Percentiles rank a stretch among this genome's conserved stretches.
Evolutionary conservation across 2,113 vertebrate genomes (phyloP).

Genomic region (Pachyramphus minor): DNA sequence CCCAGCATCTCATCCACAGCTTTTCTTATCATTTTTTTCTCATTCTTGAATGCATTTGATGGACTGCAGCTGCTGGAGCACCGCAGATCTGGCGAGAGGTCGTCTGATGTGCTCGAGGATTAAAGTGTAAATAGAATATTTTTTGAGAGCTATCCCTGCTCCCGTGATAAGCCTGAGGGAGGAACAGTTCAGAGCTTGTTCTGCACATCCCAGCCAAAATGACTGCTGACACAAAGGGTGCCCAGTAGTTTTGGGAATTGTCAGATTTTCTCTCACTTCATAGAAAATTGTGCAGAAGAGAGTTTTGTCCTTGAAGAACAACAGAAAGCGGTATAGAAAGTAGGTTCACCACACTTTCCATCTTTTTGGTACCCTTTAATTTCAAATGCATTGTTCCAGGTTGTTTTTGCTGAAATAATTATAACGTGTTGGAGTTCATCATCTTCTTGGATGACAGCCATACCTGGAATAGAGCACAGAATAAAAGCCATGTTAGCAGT

Average conservation of each 20-base stretch:
- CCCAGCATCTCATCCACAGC: not conserved
- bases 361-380: not conserved
- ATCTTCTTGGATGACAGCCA: not conserved
- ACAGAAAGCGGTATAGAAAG: not conserved
- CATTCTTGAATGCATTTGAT: not conserved
- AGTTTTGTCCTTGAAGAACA: not conserved
- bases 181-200: not conserved
- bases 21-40: not conserved
- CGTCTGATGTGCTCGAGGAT: not conserved
- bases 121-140: not conserved
- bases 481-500: not conserved
- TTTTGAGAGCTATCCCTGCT: not conserved
- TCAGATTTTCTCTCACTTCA: not conserved
- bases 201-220: not conserved
- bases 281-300: not conserved
- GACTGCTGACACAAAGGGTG: not conserved
- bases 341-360: not conserved
- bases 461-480: constrained; percentile 15
- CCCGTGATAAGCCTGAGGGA: not conserved
- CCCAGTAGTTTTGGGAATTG: not conserved
- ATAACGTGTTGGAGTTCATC: constrained; percentile 37
- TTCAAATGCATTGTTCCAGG: not conserved
- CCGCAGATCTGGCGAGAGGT: not conserved
- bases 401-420: constrained; percentile 24
- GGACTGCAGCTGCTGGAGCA: not conserved